Base-by-base conservation (phyloP, 1,140 invertebrate species). In the Thaumetopoea pityocampa region DNA sequence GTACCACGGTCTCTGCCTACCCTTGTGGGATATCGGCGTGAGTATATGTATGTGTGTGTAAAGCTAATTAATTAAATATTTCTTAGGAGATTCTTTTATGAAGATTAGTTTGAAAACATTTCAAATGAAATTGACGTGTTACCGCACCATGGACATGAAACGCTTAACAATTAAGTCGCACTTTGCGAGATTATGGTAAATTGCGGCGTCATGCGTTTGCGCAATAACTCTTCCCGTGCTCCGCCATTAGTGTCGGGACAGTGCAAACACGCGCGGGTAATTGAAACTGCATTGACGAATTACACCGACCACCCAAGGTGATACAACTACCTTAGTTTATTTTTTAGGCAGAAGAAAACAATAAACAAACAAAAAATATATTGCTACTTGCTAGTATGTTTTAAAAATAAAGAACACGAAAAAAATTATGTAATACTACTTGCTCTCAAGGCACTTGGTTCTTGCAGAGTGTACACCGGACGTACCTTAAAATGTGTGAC, bases 181-280 rank as follows among this genome's bases (percentile, higher is more conserved):
- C 29, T 28, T 3, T 14, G 18, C 38, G 47, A 38, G 57, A 63
- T 65, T 67, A 46, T 53, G 45, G 61, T 48, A 70, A 74, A 74
- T 74, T 76, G 48, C 64, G 32, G 57, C 44, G n/a, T n/a, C n/a
- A n/a, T n/a, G n/a, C 35, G 54, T 36, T 44, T 45, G 45, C 46
- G 68, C 60, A 64, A 72, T 72, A 71, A 71, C 51, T 70, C 48
- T 46, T 60, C 26, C 52, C 51, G 63, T 67, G 67, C 38, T 59
- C 59, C 29, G 32, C 46, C 41, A 77, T 77, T 77, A 77, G 52
- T 48, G 66, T 59, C 52, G 32, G 23, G 51, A 61, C 64, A 68
- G 64, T 70, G 66, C 66, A 74, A 76, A 76, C 66, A 76, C 63
- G 70, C 59, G 36, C 27, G 54, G 40, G 48, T 53, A 59, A 64